Evolutionary conservation across 1,140 invertebrate species (phyloP), one percentile per base, ranked within the genome.

Genomic region (Nixonia krombeini): DNA sequence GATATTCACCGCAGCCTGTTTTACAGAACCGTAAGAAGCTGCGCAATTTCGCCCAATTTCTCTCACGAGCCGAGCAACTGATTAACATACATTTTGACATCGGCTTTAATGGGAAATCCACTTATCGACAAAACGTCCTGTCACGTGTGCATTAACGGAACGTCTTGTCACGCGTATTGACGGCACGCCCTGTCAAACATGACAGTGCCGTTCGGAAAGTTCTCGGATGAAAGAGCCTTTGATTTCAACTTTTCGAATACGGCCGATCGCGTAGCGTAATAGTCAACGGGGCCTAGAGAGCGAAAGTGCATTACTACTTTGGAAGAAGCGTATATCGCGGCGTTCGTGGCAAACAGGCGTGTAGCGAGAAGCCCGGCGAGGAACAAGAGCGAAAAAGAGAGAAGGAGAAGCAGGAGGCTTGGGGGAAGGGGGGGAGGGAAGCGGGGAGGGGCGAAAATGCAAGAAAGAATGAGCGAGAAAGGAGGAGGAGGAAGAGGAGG

Each of bases 371-470:
- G 44, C 7, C 67, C 18, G 40, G 40, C 44, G 46, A 64, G 61
- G 59, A 57, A 56, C 52, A 67, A 61, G 62, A 62, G 57, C 62
- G 53, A 63, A 71, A 63, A 67, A 63, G 55, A 49, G 47, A 50
- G 51, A 49, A 1, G 52, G 26, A 59, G 55, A 49, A 45, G 49
- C 44, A 49, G 3, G 56, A 29, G 47, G 10, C 21, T 37, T 16
- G 46, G 23, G 33, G 50, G 46, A 38, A 7, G 38, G 10, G 9
- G 38, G 35, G 18, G 10, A 29, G 18, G 18, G 10, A 5, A 3
- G 21, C 18, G 40, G 41, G 47, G 58, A 53, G 70, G 59, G 51
- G 55, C n/a, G n/a, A n/a, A n/a, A n/a, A n/a, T n/a, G n/a, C n/a
- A n/a, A n/a, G n/a, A n/a, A 59, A 29, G 47, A 15, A 28, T 37